These are phyloP conservation scores for Anas platyrhynchos DNA, from an alignment of 2,113 vertebrate genomes.

Conservation along the genomic window DNA sequence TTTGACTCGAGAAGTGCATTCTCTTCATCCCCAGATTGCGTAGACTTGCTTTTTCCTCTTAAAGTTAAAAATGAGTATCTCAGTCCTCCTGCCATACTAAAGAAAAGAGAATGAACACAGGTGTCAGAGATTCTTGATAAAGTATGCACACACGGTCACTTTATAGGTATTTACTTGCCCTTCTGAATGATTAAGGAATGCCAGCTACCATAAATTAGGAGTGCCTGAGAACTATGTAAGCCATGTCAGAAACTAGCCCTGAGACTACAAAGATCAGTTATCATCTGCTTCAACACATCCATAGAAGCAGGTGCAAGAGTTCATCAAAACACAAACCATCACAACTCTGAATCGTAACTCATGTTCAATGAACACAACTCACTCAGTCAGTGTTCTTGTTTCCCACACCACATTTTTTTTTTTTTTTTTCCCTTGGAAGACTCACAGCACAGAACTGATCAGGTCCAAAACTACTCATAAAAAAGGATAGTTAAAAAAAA, in stretches of 20 bases:
- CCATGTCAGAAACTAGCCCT: not conserved
- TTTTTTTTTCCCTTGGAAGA: not conserved
- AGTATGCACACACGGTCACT: not conserved
- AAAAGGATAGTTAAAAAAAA: not conserved
- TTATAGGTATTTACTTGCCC: not conserved
- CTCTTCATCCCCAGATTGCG: constrained; percentile 61
- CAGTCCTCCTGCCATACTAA: constrained; percentile 89
- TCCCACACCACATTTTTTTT: not conserved
- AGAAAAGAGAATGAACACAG: not conserved
- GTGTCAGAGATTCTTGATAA: not conserved
- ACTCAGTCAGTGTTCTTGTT: not conserved
- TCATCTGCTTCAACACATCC: not conserved
- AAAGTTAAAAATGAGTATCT: constrained; percentile 87
- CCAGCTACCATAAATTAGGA: not conserved
- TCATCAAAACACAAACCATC: not conserved
- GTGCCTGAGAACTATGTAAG: not conserved
- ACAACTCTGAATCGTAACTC: not conserved
- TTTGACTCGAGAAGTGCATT: constrained; percentile 1
- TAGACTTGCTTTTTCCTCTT: constrained; percentile 38
- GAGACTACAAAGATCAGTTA: not conserved
- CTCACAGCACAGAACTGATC: not conserved
- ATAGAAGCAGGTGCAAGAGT: not conserved
- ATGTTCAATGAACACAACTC: not conserved
- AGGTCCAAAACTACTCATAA: not conserved
- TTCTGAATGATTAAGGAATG: not conserved